Percentiles rank a stretch among this genome's conserved stretches.
phyloP scores from a whole-genome alignment of 2,797 vertebrate genomes.

The Euphonia xanthogaster region DNA sequence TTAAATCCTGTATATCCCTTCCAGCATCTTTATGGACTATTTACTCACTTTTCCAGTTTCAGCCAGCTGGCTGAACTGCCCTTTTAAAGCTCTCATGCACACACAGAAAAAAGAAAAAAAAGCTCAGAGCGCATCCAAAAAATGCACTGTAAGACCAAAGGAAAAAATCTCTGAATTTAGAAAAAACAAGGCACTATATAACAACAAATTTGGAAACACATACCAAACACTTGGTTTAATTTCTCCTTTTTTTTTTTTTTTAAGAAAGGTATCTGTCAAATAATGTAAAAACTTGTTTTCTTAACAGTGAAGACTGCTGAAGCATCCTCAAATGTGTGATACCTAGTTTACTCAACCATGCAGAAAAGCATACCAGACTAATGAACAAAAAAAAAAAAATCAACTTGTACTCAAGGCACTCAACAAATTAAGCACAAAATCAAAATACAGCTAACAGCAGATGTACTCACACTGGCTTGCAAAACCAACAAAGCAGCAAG shows the following conservation, averaged over 20 bases:
- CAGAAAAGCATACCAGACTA: background rate
- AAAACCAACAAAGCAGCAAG: background rate
- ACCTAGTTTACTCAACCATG: background rate
- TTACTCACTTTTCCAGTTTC: background rate
- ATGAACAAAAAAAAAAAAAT: background rate
- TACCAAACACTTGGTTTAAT: background rate
- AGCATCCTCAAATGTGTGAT: background rate
- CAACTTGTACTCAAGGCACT: background rate
- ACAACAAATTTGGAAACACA: background rate
- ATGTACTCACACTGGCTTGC: background rate
- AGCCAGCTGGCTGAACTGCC: constrained; percentile 13
- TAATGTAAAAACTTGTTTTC: background rate
- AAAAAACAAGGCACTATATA: background rate
- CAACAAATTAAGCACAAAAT: background rate
- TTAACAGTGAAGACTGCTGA: background rate
- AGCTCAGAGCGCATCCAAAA: background rate
- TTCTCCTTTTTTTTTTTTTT: background rate
- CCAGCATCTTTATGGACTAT: background rate
- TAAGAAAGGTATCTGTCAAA: background rate
- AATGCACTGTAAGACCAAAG: background rate
- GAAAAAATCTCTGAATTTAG: background rate
- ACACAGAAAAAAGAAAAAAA: background rate
- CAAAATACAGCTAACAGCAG: background rate
- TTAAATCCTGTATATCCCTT: background rate
- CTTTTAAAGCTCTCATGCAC: background rate